Conservation (phyloP, 2,888 invertebrate genomes). For the Philaethria dido region DNA sequence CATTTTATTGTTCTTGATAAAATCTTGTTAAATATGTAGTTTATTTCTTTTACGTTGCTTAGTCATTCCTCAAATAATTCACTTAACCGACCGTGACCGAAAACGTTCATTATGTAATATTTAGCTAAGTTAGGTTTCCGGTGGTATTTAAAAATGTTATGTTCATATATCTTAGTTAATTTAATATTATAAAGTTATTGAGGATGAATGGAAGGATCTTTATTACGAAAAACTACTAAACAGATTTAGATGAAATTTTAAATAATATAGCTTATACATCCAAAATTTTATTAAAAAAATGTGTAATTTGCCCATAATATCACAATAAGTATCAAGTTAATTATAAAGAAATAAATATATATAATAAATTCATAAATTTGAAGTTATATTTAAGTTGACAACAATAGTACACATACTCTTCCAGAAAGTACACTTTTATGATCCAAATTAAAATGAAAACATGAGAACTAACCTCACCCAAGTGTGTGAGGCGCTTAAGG, state of each 20-base stretch:
- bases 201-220: no score
- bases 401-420: neutral
- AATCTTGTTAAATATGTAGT: slow-evolving; percentile 25
- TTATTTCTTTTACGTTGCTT: slow-evolving; percentile 10
- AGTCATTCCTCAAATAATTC: slow-evolving; percentile 23
- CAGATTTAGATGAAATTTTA: no score
- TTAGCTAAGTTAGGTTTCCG: slow-evolving; percentile 5
- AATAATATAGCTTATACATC: no score
- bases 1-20: slow-evolving; percentile 38
- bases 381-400: neutral
- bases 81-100: slow-evolving; percentile 19
- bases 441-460: slow-evolving; percentile 39
- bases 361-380: neutral
- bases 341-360: no score
- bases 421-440: neutral
- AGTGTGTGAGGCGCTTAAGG: slow-evolving; percentile 25
- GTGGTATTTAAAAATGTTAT: slow-evolving; percentile 3
- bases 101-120: slow-evolving; percentile 18
- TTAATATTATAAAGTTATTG: no score
- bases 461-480: slow-evolving; percentile 24
- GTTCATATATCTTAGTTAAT: neutral
- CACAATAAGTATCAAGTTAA: no score
- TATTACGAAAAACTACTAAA: no score
- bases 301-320: no score
- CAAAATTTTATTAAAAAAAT: no score